phyloP scores from a whole-genome alignment of 1,140 invertebrate species.

The Bombus balteatus region DNA sequence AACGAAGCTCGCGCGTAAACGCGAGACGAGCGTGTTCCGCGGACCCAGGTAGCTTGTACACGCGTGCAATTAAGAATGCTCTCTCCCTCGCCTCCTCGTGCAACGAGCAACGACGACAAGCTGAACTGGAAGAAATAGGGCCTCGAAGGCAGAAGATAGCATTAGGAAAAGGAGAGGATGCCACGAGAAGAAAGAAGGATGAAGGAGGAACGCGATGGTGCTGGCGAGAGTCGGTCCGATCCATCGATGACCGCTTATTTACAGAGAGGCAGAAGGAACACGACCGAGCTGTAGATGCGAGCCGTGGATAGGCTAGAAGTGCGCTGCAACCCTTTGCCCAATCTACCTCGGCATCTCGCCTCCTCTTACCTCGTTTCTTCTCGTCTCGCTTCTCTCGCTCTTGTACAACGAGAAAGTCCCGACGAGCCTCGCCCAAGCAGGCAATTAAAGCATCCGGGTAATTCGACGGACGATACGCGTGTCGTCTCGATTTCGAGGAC shows the following conservation, averaged over 20 bases:
- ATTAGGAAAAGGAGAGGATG: constrained; percentile 43
- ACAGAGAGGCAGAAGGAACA: constrained; percentile 72
- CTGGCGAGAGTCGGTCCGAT: constrained; percentile 55
- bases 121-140: constrained; percentile 33
- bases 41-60: constrained; percentile 54
- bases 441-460: constrained; percentile 77
- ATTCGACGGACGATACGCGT: constrained; percentile 63
- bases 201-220: not conserved
- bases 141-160: constrained; percentile 31
- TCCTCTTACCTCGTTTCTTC: constrained; percentile 5
- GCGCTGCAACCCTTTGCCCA: constrained; percentile 66
- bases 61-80: constrained; percentile 63
- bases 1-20: constrained; percentile 36
- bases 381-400: constrained; percentile 43
- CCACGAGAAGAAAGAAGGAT: not conserved
- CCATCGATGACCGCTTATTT: constrained; percentile 79
- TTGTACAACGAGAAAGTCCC: constrained; percentile 10
- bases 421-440: constrained; percentile 65
- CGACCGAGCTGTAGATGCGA: constrained; percentile 69
- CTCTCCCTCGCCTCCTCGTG: not conserved
- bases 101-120: constrained; percentile 14
- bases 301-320: constrained; percentile 71
- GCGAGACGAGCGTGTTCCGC: constrained; percentile 22
- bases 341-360: constrained; percentile 61
- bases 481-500: constrained; percentile 61